Percentiles rank a stretch among this genome's conserved stretches.
Evolutionary conservation across 2,797 vertebrate species (phyloP).

Genomic region (Orestias chungarensis): DNA sequence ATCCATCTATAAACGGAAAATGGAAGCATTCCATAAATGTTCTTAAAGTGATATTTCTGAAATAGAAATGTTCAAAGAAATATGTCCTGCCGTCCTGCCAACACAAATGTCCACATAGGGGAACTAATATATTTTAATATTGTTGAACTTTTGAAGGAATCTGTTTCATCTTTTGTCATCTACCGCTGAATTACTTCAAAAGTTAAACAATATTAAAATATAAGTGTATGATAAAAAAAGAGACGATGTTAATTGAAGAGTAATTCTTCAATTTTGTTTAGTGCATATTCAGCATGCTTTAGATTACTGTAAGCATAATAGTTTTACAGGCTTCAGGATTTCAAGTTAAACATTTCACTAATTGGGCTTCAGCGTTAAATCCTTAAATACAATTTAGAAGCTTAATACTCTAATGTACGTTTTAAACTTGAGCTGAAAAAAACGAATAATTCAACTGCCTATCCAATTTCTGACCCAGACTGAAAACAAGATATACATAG

Average conservation of each 20-base stretch:
- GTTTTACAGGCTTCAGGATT: not conserved
- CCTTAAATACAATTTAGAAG: not conserved
- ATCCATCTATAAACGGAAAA: not conserved
- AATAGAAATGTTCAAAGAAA: not conserved
- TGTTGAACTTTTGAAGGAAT: too few species aligned
- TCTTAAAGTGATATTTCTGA: not conserved
- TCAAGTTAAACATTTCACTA: not conserved
- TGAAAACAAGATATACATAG: not conserved
- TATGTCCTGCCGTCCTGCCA: not conserved
- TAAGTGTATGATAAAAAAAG: not conserved
- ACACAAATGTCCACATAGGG: not conserved
- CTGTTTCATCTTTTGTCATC: too few species aligned
- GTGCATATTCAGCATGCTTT: not conserved
- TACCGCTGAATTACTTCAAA: too few species aligned
- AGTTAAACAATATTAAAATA: too few species aligned
- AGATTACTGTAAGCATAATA: not conserved
- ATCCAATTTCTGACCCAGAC: slow-evolving; percentile 10
- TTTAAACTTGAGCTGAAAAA: slow-evolving; percentile 23
- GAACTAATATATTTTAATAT: not conserved
- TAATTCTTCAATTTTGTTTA: not conserved
- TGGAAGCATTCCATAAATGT: not conserved
- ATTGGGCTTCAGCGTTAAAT: not conserved
- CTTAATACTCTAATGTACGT: slow-evolving; percentile 4
- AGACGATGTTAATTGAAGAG: not conserved
- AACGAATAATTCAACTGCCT: slow-evolving; percentile 18